These are phyloP conservation scores for Selene dorsalis DNA, from an alignment of 2,797 vertebrate species.

Conservation along the genomic window DNA sequence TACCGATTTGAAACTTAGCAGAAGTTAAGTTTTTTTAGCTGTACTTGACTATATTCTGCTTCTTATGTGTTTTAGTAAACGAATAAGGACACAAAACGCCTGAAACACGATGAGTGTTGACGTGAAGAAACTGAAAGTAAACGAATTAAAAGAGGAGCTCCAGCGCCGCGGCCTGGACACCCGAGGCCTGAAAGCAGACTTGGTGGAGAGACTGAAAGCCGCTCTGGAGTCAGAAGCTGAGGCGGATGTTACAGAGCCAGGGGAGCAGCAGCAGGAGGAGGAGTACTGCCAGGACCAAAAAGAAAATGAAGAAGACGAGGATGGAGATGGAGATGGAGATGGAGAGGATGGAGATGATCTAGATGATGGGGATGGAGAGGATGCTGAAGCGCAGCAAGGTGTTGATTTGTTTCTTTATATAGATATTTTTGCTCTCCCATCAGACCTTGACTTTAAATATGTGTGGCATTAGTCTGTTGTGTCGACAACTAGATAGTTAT, in stretches of 20 bases:
- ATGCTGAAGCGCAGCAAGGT: conserved; percentile 54
- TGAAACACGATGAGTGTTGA: conserved; percentile 89
- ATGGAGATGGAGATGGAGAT: conserved; percentile 33
- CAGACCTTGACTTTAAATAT: not conserved
- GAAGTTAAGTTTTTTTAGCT: not conserved
- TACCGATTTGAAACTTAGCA: conserved; percentile 43
- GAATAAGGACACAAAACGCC: not conserved
- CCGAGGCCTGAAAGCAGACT: conserved; percentile 92
- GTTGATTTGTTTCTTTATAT: too few species aligned
- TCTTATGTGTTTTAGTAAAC: not conserved
- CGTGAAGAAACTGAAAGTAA: conserved; percentile 97
- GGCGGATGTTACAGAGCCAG: conserved; percentile 66
- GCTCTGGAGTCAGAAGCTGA: conserved; percentile 84
- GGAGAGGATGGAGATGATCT: conserved; percentile 48
- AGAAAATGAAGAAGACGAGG: conserved; percentile 43
- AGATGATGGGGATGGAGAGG: conserved; percentile 43
- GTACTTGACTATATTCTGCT: not conserved
- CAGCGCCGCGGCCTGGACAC: conserved; percentile 93
- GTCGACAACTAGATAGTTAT: not conserved
- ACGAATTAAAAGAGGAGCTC: conserved; percentile 94
- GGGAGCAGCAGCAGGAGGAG: conserved; percentile 31
- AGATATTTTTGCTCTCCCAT: not conserved
- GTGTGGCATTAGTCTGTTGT: not conserved
- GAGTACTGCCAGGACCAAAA: conserved; percentile 28
- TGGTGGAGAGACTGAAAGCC: conserved; percentile 91